These are phyloP conservation scores for Lepetodrilus schrolli DNA, from an alignment of 2,888 invertebrate species.

Conservation along the genomic window DNA sequence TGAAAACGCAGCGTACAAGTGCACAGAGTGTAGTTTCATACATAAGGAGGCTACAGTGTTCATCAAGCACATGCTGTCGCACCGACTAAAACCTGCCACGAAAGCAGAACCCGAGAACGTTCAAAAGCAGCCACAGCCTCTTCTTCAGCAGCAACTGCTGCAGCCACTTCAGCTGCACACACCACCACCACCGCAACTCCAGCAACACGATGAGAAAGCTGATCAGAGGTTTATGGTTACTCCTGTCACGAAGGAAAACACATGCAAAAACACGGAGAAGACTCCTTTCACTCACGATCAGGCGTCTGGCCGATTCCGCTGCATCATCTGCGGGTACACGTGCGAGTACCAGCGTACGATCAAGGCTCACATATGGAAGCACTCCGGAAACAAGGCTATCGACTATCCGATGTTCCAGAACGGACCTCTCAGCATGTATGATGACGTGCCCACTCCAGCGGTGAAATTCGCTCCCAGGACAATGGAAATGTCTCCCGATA, in stretches of 20 bases:
- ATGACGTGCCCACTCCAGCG: conserved; percentile 44
- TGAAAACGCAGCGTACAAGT: conserved; percentile 51
- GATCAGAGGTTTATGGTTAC: conserved; percentile 24
- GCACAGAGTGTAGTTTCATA: conserved; percentile 64
- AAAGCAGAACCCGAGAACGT: not conserved
- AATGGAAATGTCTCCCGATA: not conserved
- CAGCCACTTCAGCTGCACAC: conserved; percentile 27
- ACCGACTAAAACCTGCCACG: conserved; percentile 45
- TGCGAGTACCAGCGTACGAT: conserved; percentile 73
- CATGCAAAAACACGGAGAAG: conserved; percentile 35
- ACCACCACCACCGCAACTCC: not conserved
- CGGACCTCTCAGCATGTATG: conserved; percentile 72
- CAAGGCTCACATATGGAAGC: conserved; percentile 75
- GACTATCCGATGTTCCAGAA: conserved; percentile 74
- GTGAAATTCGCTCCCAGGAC: too few species aligned
- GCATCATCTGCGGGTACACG: conserved; percentile 72
- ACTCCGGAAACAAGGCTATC: conserved; percentile 72
- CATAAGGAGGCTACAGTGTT: conserved; percentile 63
- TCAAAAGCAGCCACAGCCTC: conserved; percentile 27
- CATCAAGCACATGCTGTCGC: conserved; percentile 64
- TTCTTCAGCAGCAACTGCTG: conserved; percentile 24
- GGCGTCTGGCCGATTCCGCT: conserved; percentile 61
- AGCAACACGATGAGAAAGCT: conserved; percentile 22
- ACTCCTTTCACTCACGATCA: conserved; percentile 59
- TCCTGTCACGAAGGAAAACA: conserved; percentile 48